These are phyloP conservation scores for Phoenoteleia sp. DNA, from an alignment of 2,888 invertebrate genomes.

Conservation along the genomic window DNA sequence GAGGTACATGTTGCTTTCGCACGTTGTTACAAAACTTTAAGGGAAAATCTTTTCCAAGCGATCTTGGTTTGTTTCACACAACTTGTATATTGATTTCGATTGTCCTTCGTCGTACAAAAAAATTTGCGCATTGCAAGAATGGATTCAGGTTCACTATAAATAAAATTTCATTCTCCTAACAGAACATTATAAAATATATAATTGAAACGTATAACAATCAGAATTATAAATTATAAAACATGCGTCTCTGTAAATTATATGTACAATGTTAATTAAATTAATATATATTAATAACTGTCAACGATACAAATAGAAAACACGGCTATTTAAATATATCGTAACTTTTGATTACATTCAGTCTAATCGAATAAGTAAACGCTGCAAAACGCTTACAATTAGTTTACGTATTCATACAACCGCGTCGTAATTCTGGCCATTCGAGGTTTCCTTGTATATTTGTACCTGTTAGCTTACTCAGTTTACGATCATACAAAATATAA, in stretches of 20 bases:
- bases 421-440: constrained; percentile 49
- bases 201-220: too few species aligned
- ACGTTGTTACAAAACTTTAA: constrained; percentile 37
- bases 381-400: constrained; percentile 23
- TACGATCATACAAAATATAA: constrained; percentile 16
- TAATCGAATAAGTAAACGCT: constrained; percentile 14
- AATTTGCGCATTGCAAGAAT: constrained; percentile 40
- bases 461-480: constrained; percentile 31
- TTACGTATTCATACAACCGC: constrained; percentile 35
- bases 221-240: constrained; percentile 73
- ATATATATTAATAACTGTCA: constrained; percentile 28
- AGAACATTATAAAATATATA: constrained; percentile 35
- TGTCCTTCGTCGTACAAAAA: constrained; percentile 39
- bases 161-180: constrained; percentile 44
- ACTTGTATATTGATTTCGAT: constrained; percentile 12
- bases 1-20: constrained; percentile 6
- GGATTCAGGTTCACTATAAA: constrained; percentile 54
- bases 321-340: constrained; percentile 22
- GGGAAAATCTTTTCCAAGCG: constrained; percentile 40
- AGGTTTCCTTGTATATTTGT: constrained; percentile 30
- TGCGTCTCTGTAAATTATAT: constrained; percentile 74
- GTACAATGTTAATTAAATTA: constrained; percentile 72
- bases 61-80: constrained; percentile 46
- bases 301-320: constrained; percentile 1
- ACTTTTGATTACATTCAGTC: constrained; percentile 64